Evolutionary conservation across 2,797 vertebrate genomes (phyloP).

Genomic region (Melanotaenia pygmaea): DNA sequence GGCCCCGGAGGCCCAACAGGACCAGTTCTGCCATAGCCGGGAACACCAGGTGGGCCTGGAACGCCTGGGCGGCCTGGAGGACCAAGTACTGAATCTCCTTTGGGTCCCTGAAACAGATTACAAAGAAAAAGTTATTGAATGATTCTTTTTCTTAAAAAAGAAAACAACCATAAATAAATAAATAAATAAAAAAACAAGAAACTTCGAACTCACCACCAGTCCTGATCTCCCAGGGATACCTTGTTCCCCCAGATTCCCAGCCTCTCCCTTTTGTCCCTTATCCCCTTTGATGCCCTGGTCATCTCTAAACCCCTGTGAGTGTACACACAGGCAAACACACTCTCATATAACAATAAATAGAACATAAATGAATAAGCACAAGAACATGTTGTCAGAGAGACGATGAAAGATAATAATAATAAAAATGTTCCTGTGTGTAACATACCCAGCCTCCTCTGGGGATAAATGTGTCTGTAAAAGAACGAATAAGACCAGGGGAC

Average conservation of each 20-base stretch:
- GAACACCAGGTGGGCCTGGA: slow-evolving; percentile 88
- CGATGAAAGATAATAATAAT: not conserved
- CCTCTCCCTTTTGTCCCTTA: slow-evolving; percentile 88
- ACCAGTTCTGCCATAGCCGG: slow-evolving; percentile 89
- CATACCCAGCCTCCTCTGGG: slow-evolving; percentile 63
- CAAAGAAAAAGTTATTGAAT: not conserved
- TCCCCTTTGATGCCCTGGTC: slow-evolving; percentile 81
- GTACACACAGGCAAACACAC: slow-evolving; percentile 16
- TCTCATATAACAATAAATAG: not conserved
- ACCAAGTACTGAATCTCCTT: slow-evolving; percentile 88
- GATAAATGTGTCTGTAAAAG: slow-evolving; percentile 46
- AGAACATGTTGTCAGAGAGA: not conserved
- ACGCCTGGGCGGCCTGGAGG: slow-evolving; percentile 88
- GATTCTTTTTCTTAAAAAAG: not conserved
- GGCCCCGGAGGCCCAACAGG: slow-evolving; percentile 86
- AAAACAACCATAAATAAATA: not conserved
- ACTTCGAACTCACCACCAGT: slow-evolving; percentile 81
- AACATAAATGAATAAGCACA: not conserved
- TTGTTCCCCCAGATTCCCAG: slow-evolving; percentile 79
- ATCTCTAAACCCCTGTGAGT: slow-evolving; percentile 83
- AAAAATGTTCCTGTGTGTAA: not conserved
- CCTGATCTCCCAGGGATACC: slow-evolving; percentile 88
- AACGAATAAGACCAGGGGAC: slow-evolving; percentile 21
- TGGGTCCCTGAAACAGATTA: slow-evolving; percentile 85
- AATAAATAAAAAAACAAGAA: not conserved